Evolutionary conservation across 2,888 invertebrate genomes (phyloP).

Genomic region (Dastarcus helophoroides): DNA sequence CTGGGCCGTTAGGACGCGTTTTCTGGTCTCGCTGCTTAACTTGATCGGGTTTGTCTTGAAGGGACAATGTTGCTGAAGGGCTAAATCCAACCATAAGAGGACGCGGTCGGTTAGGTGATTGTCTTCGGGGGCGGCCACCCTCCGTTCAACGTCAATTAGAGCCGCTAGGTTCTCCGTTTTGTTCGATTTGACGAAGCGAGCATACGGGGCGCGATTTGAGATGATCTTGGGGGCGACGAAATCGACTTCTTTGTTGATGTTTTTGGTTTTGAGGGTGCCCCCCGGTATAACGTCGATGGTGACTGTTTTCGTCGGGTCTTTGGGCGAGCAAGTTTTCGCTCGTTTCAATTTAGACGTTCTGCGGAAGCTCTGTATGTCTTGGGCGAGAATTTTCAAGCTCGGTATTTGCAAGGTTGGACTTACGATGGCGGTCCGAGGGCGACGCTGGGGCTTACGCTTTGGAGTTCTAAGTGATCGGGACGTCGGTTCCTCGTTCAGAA

Average conservation of each 20-base stretch:
- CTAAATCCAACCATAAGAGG: constrained; percentile 67
- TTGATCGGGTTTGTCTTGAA: no score
- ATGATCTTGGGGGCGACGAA: constrained; percentile 10
- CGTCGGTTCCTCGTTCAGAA: constrained; percentile 44
- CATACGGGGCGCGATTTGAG: constrained; percentile 5
- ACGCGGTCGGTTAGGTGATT: constrained; percentile 53
- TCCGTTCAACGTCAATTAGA: constrained; percentile 8
- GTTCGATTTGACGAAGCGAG: constrained; percentile 14
- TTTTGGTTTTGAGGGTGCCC: constrained; percentile 16
- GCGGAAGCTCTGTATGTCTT: constrained; percentile 17
- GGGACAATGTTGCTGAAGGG: no score
- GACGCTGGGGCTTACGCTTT: constrained; percentile 8
- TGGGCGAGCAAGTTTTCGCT: constrained; percentile 6
- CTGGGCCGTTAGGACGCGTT: no score
- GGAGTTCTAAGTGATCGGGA: neutral
- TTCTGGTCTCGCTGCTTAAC: no score
- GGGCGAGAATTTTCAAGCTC: constrained; percentile 23
- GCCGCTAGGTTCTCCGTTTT: constrained; percentile 11
- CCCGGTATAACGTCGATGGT: constrained; percentile 20
- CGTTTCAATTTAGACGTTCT: constrained; percentile 9
- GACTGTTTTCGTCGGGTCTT: constrained; percentile 6
- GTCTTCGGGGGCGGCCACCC: neutral
- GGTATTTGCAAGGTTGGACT: constrained; percentile 20
- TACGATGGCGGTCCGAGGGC: constrained; percentile 13
- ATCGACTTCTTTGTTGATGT: constrained; percentile 21